Conservation (phyloP, 2,113 vertebrate genomes). For the Pandion haliaetus region DNA sequence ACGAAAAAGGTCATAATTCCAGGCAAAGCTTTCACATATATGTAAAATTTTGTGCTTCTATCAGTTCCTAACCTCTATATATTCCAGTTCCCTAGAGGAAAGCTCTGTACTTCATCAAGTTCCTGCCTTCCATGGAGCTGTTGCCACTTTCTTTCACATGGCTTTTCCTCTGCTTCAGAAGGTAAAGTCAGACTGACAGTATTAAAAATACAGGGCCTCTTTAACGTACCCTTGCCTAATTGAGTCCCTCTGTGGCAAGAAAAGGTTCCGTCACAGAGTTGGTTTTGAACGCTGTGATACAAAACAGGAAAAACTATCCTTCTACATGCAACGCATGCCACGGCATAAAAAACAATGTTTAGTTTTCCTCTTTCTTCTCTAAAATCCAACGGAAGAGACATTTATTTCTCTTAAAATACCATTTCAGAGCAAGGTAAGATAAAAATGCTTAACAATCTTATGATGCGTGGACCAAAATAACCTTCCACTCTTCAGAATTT, state of each 20-base stretch:
- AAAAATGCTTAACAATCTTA: not conserved
- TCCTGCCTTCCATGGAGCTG: not conserved
- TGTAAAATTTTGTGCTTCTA: not conserved
- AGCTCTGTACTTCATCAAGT: conserved; percentile 19
- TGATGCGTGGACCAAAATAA: not conserved
- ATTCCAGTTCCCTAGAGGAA: not conserved
- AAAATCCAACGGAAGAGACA: not conserved
- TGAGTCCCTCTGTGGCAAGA: not conserved
- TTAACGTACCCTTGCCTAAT: not conserved
- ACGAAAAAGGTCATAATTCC: not conserved
- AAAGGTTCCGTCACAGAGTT: not conserved
- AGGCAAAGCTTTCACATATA: not conserved
- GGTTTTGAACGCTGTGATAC: not conserved
- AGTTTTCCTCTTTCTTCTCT: not conserved
- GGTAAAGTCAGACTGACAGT: conserved; percentile 4
- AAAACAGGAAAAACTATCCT: not conserved
- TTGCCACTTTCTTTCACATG: not conserved
- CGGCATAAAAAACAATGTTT: not conserved
- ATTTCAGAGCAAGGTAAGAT: not conserved
- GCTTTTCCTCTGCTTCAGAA: not conserved
- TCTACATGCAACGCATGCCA: not conserved
- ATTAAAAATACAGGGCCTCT: not conserved
- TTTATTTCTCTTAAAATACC: not conserved
- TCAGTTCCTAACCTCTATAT: not conserved
- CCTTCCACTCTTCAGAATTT: not conserved